Evolutionary conservation across 2,888 invertebrate species (phyloP).

Genomic region (Cataglyphis cursor): DNA sequence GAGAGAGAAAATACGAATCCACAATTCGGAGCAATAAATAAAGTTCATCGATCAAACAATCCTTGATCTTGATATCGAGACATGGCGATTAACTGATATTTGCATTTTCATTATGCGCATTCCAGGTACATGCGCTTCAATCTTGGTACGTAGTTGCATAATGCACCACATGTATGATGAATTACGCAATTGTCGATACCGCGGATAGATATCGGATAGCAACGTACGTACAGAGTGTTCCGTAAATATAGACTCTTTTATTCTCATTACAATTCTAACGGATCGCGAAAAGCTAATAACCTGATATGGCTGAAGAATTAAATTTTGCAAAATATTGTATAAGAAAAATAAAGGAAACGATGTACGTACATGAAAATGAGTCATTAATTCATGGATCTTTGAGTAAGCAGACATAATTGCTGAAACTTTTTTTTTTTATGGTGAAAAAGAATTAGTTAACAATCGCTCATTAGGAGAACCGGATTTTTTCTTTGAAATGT

Average conservation of each 20-base stretch:
- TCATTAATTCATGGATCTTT: neutral
- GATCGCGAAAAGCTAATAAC: constrained; percentile 22
- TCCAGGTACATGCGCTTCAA: constrained; percentile 41
- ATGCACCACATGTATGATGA: constrained; percentile 52
- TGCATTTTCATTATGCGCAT: constrained; percentile 63
- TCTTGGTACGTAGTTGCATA: constrained; percentile 61
- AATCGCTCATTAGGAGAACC: neutral
- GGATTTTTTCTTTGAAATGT: neutral
- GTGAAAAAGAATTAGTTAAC: neutral
- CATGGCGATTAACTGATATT: constrained; percentile 49
- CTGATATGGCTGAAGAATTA: constrained; percentile 7
- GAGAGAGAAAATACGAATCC: neutral
- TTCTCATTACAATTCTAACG: constrained; percentile 29
- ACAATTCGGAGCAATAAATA: constrained; percentile 16
- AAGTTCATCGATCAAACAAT: constrained; percentile 34
- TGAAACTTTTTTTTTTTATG: neutral
- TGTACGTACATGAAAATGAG: neutral
- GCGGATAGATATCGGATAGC: constrained; percentile 31
- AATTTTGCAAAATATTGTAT: constrained; percentile 14
- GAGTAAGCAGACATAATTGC: neutral
- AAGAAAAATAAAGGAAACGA: neutral
- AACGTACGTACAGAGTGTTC: constrained; percentile 9
- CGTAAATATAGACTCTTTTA: constrained; percentile 43
- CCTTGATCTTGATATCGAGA: constrained; percentile 61
- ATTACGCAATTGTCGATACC: constrained; percentile 59